Percentiles rank a stretch among this genome's conserved stretches.
phyloP scores from a whole-genome alignment of 1,140 invertebrate genomes.

The Phymastichus coffea region DNA sequence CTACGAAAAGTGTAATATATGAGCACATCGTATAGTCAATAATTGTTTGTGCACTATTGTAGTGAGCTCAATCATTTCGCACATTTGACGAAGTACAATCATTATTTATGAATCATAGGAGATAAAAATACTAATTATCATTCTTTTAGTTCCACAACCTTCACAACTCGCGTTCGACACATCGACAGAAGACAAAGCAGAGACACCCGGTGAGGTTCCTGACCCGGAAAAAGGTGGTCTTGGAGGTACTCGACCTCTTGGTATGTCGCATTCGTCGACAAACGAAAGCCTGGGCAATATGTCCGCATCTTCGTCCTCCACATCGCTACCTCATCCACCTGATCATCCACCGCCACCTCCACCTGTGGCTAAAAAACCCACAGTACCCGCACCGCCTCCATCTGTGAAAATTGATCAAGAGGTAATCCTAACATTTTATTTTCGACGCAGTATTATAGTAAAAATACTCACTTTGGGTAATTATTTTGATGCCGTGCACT shows the following conservation, averaged over 20 bases:
- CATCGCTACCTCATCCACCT: slow-evolving; percentile 45
- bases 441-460: not conserved
- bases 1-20: no score
- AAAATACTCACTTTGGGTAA: not conserved
- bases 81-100: no score
- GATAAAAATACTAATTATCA: not conserved
- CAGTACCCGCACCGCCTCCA: slow-evolving; percentile 48
- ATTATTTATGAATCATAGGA: no score
- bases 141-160: slow-evolving; percentile 53
- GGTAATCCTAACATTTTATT: slow-evolving; percentile 53
- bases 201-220: slow-evolving; percentile 72
- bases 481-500: not conserved
- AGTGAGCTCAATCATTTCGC: no score
- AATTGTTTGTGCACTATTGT: no score
- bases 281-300: slow-evolving; percentile 46
- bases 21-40: no score
- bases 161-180: slow-evolving; percentile 59
- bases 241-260: slow-evolving; percentile 73
- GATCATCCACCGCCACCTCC: slow-evolving; percentile 56
- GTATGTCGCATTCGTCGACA: slow-evolving; percentile 52
- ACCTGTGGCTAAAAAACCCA: slow-evolving; percentile 51
- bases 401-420: slow-evolving; percentile 66
- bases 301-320: not conserved
- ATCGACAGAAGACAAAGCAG: slow-evolving; percentile 63
- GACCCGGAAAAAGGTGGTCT: slow-evolving; percentile 72